phyloP scores from a whole-genome alignment of 1,140 invertebrate species.

The Holotrichia oblita region DNA sequence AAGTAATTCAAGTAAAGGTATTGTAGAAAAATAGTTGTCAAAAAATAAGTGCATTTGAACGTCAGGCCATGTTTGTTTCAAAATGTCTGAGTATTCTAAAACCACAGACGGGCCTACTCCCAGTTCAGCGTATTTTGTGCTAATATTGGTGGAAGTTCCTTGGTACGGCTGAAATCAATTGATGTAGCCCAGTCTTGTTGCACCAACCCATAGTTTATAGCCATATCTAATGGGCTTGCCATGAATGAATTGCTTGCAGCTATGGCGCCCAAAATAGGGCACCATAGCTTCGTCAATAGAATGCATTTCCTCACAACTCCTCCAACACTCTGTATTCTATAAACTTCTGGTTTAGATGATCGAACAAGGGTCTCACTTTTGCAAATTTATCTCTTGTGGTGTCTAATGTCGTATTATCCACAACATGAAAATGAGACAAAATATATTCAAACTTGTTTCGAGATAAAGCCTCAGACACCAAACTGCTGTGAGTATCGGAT shows the following conservation, averaged over 20 bases:
- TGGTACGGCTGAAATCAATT: conserved; percentile 43
- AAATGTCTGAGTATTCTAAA: too few relatives aligned
- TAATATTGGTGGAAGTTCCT: conserved; percentile 36
- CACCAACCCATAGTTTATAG: conserved; percentile 43
- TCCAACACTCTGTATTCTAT: conserved; percentile 9
- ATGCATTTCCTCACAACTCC: conserved; percentile 39
- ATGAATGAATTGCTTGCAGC: conserved; percentile 48
- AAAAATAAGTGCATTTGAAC: too few relatives aligned
- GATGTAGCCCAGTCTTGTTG: conserved; percentile 26
- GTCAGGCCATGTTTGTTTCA: too few relatives aligned
- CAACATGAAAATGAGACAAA: conserved; percentile 39
- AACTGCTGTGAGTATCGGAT: conserved; percentile 26
- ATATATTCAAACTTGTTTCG: conserved; percentile 41
- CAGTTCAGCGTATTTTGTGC: not conserved
- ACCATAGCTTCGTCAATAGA: conserved; percentile 49
- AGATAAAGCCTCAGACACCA: conserved; percentile 8
- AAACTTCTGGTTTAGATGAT: conserved; percentile 39
- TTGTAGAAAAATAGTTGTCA: too few relatives aligned
- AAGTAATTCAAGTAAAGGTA: not conserved
- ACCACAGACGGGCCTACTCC: too few relatives aligned
- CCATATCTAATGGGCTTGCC: conserved; percentile 48
- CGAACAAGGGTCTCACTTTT: conserved; percentile 38
- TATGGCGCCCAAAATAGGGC: conserved; percentile 48
- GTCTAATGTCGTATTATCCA: conserved; percentile 28
- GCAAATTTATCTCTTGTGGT: conserved; percentile 38